Conservation (phyloP, 2,888 invertebrate species). For the Dolomedes plantarius region DNA sequence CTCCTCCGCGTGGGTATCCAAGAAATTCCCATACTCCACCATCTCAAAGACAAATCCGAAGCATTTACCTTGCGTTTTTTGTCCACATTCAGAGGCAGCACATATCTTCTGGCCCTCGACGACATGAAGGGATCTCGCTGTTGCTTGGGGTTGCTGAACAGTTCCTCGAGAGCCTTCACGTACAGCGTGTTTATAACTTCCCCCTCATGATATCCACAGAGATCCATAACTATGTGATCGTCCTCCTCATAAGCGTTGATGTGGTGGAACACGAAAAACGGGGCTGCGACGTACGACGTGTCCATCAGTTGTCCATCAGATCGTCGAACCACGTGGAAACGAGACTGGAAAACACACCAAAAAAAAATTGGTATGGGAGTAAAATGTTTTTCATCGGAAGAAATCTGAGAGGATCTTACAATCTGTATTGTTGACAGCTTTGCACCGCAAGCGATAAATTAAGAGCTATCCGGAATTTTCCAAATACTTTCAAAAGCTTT, state of each 20-base stretch:
- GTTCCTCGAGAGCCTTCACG: conserved; percentile 46
- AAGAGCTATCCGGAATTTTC: too few relatives aligned
- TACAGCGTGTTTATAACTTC: conserved; percentile 81
- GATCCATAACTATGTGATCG: conserved; percentile 84
- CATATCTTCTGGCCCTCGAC: conserved; percentile 30
- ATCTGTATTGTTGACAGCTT: too few relatives aligned
- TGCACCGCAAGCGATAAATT: too few relatives aligned
- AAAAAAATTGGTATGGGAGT: too few relatives aligned
- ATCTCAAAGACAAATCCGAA: too few relatives aligned
- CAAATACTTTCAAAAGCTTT: too few relatives aligned
- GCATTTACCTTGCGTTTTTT: conserved; percentile 17
- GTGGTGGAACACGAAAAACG: conserved; percentile 89
- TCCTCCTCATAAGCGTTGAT: conserved; percentile 86
- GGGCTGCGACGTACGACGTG: conserved; percentile 78
- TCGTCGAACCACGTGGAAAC: conserved; percentile 72
- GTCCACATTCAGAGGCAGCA: conserved; percentile 18
- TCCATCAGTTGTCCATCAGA: conserved; percentile 69
- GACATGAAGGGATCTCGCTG: conserved; percentile 5
- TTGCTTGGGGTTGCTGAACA: conserved; percentile 25
- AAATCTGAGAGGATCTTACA: too few relatives aligned
- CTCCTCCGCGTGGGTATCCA: too few relatives aligned
- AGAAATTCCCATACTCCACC: too few relatives aligned
- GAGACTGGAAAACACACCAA: conserved; percentile 41
- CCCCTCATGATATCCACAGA: conserved; percentile 89
- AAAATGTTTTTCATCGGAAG: too few relatives aligned